phyloP scores from a whole-genome alignment of 2,797 vertebrate species.

The Telmatherina bonti region DNA sequence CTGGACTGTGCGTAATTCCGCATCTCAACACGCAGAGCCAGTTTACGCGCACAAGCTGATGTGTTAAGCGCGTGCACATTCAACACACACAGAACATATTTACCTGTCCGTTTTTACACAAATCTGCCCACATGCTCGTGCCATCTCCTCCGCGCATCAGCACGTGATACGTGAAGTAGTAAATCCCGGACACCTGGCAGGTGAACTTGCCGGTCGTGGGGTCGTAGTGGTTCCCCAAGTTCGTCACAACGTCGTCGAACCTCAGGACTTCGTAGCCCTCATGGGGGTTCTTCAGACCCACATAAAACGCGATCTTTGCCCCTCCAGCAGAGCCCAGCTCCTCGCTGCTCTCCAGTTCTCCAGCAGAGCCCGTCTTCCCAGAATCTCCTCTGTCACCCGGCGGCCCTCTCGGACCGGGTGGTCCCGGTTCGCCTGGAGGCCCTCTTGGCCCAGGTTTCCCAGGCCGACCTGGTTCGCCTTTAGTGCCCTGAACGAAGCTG shows the following conservation, averaged over 20 bases:
- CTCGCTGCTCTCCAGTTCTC: constrained; percentile 81
- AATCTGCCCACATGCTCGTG: constrained; percentile 96
- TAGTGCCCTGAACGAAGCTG: constrained; percentile 86
- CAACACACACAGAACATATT: not conserved
- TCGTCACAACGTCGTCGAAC: constrained; percentile 95
- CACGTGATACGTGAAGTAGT: constrained; percentile 94
- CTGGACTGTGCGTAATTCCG: constrained; percentile 10
- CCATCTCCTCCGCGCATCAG: constrained; percentile 95
- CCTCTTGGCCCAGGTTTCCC: constrained; percentile 90
- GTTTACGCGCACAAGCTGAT: not conserved
- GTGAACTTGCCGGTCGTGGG: constrained; percentile 91
- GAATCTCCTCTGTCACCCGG: constrained; percentile 86
- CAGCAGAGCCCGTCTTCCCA: constrained; percentile 78
- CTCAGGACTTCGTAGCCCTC: constrained; percentile 93
- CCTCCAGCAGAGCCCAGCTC: constrained; percentile 76
- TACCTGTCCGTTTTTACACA: constrained; percentile 96
- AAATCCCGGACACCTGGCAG: constrained; percentile 92
- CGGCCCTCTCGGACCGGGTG: constrained; percentile 88
- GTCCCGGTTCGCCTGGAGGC: constrained; percentile 88
- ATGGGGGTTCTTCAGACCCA: constrained; percentile 93
- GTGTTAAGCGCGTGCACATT: not conserved
- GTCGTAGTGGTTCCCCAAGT: constrained; percentile 93
- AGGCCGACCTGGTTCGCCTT: constrained; percentile 87
- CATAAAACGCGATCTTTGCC: constrained; percentile 92
- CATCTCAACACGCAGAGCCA: not conserved